Evolutionary conservation across 1,140 invertebrate species (phyloP), one percentile per base, ranked within the genome.

Genomic region (Hesperophylax magnus): DNA sequence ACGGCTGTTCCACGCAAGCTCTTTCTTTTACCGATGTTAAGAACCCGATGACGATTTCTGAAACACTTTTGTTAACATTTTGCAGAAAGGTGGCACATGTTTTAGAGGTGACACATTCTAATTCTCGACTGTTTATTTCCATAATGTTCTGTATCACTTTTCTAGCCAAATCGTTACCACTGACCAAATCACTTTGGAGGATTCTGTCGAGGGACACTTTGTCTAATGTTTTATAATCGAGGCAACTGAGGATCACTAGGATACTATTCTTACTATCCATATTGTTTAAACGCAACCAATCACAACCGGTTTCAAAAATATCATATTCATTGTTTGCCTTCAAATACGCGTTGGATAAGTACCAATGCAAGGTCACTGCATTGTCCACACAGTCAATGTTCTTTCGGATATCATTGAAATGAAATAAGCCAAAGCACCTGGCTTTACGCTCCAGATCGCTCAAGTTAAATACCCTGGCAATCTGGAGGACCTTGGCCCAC

Each of bases 281-380:
- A 8, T 75, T 80, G 20, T 80, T 61, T 20, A 79, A 54, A 7
- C 8, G 24, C 11, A 84, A 60, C 83, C 83, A 84, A 39, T 75
- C 39, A 54, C 74, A 81, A 27, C 83, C 83, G 24, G 78, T 61
- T 58, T 78, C 22, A 31, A 84, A 84, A 15, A 84, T 67, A 34
- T 84, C 72, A 47, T 58, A 63, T 80, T 84, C 83, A 54, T 76
- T 39, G 22, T 52, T 52, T 4, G 54, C 52, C 56, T 84, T 80
- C 78, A 84, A 80, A 76, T 80, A 75, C 27, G 53, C 14, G 61
- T 84, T 80, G 27, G 80, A 84, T 67, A 84, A 76, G 31, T 84
- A 84, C 80, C 83, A 84, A 74, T 77, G 53, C 24, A 84, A 54
- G 6, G 18, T 74, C 7, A 54, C n/a, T 6, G 78, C 22, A 76